Evolutionary conservation across 2,888 invertebrate genomes (phyloP).

Genomic region (Aspidiotus rigidus): DNA sequence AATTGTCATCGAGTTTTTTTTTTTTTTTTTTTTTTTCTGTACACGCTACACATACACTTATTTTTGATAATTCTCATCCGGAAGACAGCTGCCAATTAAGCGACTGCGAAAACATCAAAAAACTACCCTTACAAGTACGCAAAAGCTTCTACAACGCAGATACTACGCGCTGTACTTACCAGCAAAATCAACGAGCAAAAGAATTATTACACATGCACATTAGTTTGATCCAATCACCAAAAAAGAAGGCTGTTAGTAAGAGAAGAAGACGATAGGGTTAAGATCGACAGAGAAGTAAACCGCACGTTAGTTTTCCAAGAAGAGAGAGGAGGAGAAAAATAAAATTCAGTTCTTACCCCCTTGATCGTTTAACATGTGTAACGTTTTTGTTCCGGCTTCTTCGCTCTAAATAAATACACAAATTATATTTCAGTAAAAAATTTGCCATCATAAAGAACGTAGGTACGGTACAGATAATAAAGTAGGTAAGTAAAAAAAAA

Average conservation of each 20-base stretch:
- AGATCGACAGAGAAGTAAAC: conserved; percentile 10
- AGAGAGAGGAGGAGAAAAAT: conserved; percentile 22
- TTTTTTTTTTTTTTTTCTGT: too few relatives aligned
- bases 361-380: conserved; percentile 83
- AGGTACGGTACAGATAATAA: neutral
- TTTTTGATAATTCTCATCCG: too few relatives aligned
- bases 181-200: neutral
- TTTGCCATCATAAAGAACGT: neutral
- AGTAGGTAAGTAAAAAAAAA: neutral
- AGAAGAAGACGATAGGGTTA: conserved; percentile 8
- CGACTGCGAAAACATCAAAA: too few relatives aligned
- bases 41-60: too few relatives aligned
- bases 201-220: too few relatives aligned
- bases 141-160: too few relatives aligned
- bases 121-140: too few relatives aligned
- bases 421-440: conserved; percentile 22
- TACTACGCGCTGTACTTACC: too few relatives aligned
- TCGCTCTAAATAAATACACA: conserved; percentile 62
- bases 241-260: conserved; percentile 17
- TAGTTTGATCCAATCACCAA: neutral
- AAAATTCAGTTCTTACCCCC: conserved; percentile 66
- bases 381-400: conserved; percentile 82
- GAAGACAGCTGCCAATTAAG: too few relatives aligned
- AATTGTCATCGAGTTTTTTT: too few relatives aligned
- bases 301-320: conserved; percentile 16